Evolutionary conservation across 2,113 vertebrate species (phyloP).

Genomic region (Lates calcarifer): DNA sequence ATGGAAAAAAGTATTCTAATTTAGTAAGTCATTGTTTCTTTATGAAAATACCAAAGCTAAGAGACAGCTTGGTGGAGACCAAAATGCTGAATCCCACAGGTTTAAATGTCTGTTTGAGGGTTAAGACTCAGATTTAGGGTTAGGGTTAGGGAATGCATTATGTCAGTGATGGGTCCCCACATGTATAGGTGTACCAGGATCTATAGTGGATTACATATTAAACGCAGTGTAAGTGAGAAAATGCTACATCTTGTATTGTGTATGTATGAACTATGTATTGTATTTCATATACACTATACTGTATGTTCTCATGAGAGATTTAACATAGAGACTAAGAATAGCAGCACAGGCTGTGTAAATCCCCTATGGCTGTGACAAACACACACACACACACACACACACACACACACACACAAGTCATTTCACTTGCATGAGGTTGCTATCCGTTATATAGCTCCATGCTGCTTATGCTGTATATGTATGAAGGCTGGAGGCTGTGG

Average conservation of each 20-base stretch:
- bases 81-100: too few species aligned
- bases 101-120: too few species aligned
- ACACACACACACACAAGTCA: background rate
- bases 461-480: background rate
- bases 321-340: slow-evolving; percentile 23
- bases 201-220: background rate
- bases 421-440: background rate
- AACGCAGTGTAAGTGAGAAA: background rate
- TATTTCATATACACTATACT: background rate
- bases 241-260: background rate
- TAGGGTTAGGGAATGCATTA: too few species aligned
- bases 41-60: too few species aligned
- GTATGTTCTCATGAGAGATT: background rate
- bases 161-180: too few species aligned
- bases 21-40: too few species aligned
- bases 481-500: background rate
- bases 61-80: too few species aligned
- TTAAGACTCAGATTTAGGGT: too few species aligned
- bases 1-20: too few species aligned
- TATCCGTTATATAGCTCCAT: background rate
- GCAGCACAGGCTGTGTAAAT: background rate
- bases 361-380: background rate
- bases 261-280: background rate
- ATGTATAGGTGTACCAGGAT: too few species aligned
- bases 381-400: background rate